Conservation (phyloP, 30 jellyfish, hydroid and myxozoan genomes). For the Mastigias papua region DNA sequence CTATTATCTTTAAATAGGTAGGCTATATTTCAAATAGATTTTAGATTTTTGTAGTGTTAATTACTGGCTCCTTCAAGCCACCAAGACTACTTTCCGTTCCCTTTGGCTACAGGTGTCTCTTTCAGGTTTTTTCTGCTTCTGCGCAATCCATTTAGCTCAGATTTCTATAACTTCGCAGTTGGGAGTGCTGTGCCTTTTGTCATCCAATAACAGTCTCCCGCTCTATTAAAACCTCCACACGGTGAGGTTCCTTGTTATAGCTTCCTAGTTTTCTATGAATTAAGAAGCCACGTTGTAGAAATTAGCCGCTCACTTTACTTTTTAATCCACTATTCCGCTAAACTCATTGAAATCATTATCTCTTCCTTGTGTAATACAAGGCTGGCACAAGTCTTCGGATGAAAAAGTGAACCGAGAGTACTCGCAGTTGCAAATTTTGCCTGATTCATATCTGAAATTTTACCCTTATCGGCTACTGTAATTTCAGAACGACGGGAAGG, state of each 20-base stretch:
- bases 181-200: background rate
- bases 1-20: too few relatives aligned
- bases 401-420: background rate
- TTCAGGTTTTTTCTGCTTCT: background rate
- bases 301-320: background rate
- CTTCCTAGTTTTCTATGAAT: background rate
- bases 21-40: too few relatives aligned
- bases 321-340: background rate
- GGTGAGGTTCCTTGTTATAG: background rate
- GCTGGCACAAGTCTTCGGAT: background rate
- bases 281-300: conserved; percentile 7
- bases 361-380: background rate
- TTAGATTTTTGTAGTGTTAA: background rate
- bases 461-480: too few relatives aligned
- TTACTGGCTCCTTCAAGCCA: background rate
- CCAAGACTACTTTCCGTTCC: background rate
- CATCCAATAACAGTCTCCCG: background rate
- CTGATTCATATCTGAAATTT: too few relatives aligned
- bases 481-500: too few relatives aligned
- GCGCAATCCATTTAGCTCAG: background rate
- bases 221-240: background rate
- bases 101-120: conserved; percentile 1
- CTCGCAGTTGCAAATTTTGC: background rate
- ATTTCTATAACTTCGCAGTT: background rate
- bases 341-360: background rate